Base-by-base conservation (phyloP, 2,888 invertebrate genomes). In the Cyclophora albipunctata region DNA sequence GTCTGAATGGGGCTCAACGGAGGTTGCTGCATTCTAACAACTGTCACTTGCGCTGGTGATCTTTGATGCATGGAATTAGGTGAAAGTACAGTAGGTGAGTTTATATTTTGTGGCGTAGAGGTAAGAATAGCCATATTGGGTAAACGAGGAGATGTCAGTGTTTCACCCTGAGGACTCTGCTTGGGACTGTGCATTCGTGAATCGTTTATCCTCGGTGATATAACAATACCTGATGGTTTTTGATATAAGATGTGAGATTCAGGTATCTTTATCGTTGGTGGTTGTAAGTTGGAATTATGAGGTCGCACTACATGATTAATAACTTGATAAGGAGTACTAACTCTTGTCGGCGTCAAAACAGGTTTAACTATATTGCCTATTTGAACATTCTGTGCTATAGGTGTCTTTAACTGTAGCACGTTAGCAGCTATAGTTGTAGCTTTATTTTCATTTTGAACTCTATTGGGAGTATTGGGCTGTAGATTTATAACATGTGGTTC, bases 231-330 rank as follows among this genome's bases (percentile, higher is more conserved):
- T 69, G 67, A 89, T 62, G 77, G 73, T 67, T 88, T 88, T 63
- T 85, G 88, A 63, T 88, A 88, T 40, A 87, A 60, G 52, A 88
- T 75, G 60, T 89, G 88, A 47, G 83, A 80, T 43, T 91, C 91
- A 3, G 93, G 92, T 62, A 93, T 91, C 63, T 91, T 92, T 7
- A 93, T 92, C 1, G 92, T 91, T 3, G 93, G 90, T 7, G 93
- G 90, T 64, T 92, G 93, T 76, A 91, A 87, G 57, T 85, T 90
- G 5, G 81, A 64, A 67, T 80, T 49, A 51, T 81, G 65, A 42
- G 77, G 78, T 54, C 84, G 78, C 53, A 79, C 82, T 53, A 81
- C 76, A 56, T 83, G 85, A 63, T 82, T 87, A 42, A 87, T 78
- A 40, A 88, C 84, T 69, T 88, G 88, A 69, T 84, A 88, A 6